Base-by-base conservation (phyloP, 1,140 invertebrate genomes). In the Leucophenga varia region DNA sequence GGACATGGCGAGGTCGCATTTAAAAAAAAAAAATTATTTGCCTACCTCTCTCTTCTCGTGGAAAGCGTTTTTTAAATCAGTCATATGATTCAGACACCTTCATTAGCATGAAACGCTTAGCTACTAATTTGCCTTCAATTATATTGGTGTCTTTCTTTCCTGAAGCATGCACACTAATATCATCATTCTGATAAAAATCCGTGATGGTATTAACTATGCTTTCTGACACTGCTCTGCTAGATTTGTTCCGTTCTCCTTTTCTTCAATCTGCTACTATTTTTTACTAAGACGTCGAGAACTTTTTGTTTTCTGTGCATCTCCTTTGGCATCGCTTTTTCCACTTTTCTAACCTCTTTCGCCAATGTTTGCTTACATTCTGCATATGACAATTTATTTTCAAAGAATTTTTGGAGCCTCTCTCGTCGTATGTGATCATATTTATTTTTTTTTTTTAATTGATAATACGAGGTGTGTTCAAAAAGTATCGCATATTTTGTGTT, bases 281-380 rank as follows among this genome's bases (percentile, higher is more conserved):
- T 42, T 6, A 25, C n/a, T 21, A 42, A 30, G n/a, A 42, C 39
- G 14, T 42, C 22, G 17, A 42, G 39, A 21, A 47, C 18, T 31
- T 40, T 28, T 6, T 30, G 9, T 32, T 22, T 47, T 9, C n/a
- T 30, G 25, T 30, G 10, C 16, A 47, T 25, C 10, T 47, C 45
- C 9, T 28, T 39, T 31, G 35, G 45, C 45, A 47, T 13, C 6
- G 36, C 45, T n/a, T n/a, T n/a, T n/a, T n/a, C n/a, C n/a, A n/a
- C n/a, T n/a, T n/a, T n/a, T n/a, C n/a, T n/a, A n/a, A n/a, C n/a
- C n/a, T n/a, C n/a, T n/a, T n/a, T n/a, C n/a, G n/a, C n/a, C n/a
- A n/a, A n/a, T n/a, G n/a, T n/a, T n/a, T n/a, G n/a, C n/a, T n/a
- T n/a, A n/a, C n/a, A n/a, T n/a, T n/a, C n/a, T n/a, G n/a, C n/a